Evolutionary conservation across 2,888 invertebrate species (phyloP), one percentile per base, ranked within the genome.

Genomic region (Coremacera marginata): DNA sequence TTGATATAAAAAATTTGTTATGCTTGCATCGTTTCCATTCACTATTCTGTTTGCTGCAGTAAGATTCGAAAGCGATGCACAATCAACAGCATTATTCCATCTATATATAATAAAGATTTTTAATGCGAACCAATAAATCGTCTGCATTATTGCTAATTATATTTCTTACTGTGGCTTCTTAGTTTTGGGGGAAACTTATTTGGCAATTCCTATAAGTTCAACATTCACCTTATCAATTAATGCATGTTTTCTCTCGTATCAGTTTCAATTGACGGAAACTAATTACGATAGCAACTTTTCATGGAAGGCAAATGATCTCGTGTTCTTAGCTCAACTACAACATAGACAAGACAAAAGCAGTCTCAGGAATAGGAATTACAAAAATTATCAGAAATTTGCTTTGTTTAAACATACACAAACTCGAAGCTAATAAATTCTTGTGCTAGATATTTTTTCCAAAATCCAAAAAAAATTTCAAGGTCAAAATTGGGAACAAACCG

Each of bases 1-100:
- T 79, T 88, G 88, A 82, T 85, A 88, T 3, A 86, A 86, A 76
- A 88, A 88, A 55, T 88, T 83, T 3, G 85, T 84, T 19, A 85
- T 86, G 0, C 77, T 57, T 0, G 86, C 88, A 67, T 83, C 85
- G n/a, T 83, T 82, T 0, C 88, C 88, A 75, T 88, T 88, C 0
- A 88, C 88, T 57, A 88, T 88, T 1, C 88, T 85, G 75, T 79
- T 80, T 31, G 76, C 51, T 37, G 80, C 68, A 19, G 75, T 51
- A 19, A 34, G 31, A 25, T 63, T 37, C 22, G 37, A 57, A 34
- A 34, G 5, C 7, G 9, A 9, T 25, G 22, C 68, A 16, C 3
- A 31, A 22, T 37, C 57, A 31, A 57, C 57, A 57, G 5, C 22
- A 22, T 22, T 37, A 19, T 22, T 55, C 9, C 3, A 52, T 62